These are phyloP conservation scores for Plodia interpunctella DNA, from an alignment of 1,140 invertebrate species.

Conservation along the genomic window DNA sequence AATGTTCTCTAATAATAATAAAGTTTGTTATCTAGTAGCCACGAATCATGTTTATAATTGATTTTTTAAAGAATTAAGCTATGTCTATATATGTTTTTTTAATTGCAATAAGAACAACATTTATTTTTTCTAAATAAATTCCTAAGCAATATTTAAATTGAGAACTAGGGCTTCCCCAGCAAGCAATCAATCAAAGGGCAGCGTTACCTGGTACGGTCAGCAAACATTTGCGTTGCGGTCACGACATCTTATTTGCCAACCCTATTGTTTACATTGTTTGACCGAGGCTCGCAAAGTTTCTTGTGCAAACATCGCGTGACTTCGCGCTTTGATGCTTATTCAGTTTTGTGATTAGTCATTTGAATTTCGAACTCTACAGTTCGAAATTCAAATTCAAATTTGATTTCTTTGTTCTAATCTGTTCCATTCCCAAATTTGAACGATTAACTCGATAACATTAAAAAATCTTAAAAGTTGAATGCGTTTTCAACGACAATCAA, in stretches of 20 bases:
- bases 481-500: neutral
- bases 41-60: too few species aligned
- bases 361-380: too few species aligned
- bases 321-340: slow-evolving; percentile 24
- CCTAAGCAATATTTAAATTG: neutral
- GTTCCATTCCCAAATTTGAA: too few species aligned
- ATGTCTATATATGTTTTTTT: too few species aligned
- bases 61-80: too few species aligned
- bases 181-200: slow-evolving; percentile 65
- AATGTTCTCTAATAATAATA: too few species aligned
- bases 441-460: slow-evolving; percentile 16
- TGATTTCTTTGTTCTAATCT: too few species aligned
- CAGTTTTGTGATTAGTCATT: slow-evolving; percentile 16
- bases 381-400: too few species aligned
- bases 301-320: slow-evolving; percentile 52
- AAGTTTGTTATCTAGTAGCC: too few species aligned
- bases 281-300: slow-evolving; percentile 38
- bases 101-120: too few species aligned
- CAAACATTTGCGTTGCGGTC: slow-evolving; percentile 60
- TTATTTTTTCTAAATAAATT: too few species aligned
- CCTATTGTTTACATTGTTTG: slow-evolving; percentile 62
- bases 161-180: neutral
- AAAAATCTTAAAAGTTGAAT: neutral
- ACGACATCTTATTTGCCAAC: slow-evolving; percentile 55
- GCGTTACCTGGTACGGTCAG: slow-evolving; percentile 41